These are phyloP conservation scores for Neosilurus hyrtlii DNA, from an alignment of 2,797 vertebrate species.

Conservation along the genomic window DNA sequence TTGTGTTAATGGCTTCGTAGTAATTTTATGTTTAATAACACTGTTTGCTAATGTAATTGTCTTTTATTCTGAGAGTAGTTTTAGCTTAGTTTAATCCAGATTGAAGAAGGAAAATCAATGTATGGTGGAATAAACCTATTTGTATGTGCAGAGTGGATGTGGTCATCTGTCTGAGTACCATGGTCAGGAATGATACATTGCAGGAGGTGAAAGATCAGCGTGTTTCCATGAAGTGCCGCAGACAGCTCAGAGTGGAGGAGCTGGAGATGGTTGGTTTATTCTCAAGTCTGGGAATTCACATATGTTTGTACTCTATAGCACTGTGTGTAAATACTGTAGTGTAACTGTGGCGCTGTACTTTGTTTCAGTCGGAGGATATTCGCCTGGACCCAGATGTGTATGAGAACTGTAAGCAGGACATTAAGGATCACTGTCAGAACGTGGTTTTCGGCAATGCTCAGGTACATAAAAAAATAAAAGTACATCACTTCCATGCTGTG, in stretches of 20 bases:
- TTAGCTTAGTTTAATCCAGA: background rate
- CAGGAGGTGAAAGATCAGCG: constrained; percentile 93
- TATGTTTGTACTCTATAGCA: background rate
- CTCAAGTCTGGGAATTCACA: background rate
- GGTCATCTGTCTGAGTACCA: constrained; percentile 94
- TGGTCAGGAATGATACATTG: constrained; percentile 92
- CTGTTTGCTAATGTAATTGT: background rate
- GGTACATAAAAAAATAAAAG: constrained; percentile 66
- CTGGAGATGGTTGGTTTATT: constrained; percentile 83
- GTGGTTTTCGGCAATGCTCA: constrained; percentile 93
- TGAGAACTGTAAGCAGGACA: constrained; percentile 90
- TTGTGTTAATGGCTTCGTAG: background rate
- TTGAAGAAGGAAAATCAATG: background rate
- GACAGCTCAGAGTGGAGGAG: constrained; percentile 93
- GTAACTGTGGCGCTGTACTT: constrained; percentile 1
- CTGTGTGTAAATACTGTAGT: background rate
- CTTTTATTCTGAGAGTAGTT: background rate
- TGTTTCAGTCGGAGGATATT: constrained; percentile 85
- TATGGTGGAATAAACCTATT: background rate
- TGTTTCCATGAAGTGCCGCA: constrained; percentile 93
- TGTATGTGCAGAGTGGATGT: constrained; percentile 84
- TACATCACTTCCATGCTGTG: background rate
- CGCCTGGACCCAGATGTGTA: constrained; percentile 92
- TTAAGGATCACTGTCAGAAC: constrained; percentile 82
- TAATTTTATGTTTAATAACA: background rate